Conservation (phyloP, 2,797 vertebrate species). For the Chromis chromis region DNA sequence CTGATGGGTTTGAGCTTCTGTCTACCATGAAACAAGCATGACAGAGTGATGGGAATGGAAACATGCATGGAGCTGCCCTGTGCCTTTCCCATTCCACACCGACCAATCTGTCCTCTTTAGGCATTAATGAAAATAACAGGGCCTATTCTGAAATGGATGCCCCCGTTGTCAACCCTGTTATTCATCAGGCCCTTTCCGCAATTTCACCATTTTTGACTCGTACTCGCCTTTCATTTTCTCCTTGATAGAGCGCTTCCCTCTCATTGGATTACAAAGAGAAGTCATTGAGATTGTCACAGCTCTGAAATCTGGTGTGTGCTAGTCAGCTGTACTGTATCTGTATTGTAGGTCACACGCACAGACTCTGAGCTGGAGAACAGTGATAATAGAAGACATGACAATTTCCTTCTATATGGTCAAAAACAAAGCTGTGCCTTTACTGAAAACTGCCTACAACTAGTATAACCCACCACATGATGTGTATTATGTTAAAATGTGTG, state of each 20-base stretch:
- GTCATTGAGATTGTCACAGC: slow-evolving; percentile 53
- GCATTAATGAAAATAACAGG: slow-evolving; percentile 69
- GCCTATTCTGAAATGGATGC: slow-evolving; percentile 60
- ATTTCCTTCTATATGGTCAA: slow-evolving; percentile 36
- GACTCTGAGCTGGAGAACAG: slow-evolving; percentile 37
- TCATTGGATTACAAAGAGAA: slow-evolving; percentile 68
- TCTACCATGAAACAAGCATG: slow-evolving; percentile 75
- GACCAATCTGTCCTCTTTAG: slow-evolving; percentile 61
- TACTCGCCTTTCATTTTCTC: slow-evolving; percentile 59
- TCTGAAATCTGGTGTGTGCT: slow-evolving; percentile 23
- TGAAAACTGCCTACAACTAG: slow-evolving; percentile 51
- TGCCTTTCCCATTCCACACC: slow-evolving; percentile 51
- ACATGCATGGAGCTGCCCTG: slow-evolving; percentile 43
- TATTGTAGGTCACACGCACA: slow-evolving; percentile 24
- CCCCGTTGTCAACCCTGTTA: slow-evolving; percentile 55
- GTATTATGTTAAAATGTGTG: neutral
- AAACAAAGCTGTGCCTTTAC: slow-evolving; percentile 59
- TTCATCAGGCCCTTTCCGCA: slow-evolving; percentile 45
- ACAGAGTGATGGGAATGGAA: slow-evolving; percentile 65
- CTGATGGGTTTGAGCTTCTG: slow-evolving; percentile 70
- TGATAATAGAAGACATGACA: slow-evolving; percentile 33
- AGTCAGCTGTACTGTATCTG: slow-evolving; percentile 30
- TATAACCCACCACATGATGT: slow-evolving; percentile 48
- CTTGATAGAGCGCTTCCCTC: slow-evolving; percentile 57
- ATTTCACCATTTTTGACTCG: slow-evolving; percentile 56